A percentile compares a stretch with the other conserved stretches of the same genome.
Conservation (phyloP, 1,140 invertebrate species). For the Heliconius melpomene region DNA sequence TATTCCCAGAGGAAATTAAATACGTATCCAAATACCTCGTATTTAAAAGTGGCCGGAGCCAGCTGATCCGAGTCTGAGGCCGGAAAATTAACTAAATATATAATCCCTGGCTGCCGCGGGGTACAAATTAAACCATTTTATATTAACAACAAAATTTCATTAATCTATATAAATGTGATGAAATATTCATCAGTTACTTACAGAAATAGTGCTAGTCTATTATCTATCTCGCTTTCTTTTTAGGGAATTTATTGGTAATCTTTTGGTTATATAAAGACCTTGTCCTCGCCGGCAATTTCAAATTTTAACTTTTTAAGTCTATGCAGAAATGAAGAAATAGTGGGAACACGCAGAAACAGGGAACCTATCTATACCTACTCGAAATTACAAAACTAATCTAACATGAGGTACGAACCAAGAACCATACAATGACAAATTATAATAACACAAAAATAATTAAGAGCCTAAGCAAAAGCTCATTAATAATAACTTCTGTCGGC, state of each 20-base stretch:
- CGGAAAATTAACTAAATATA: conserved; percentile 4
- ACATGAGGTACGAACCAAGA: no score
- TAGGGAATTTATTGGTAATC: not conserved
- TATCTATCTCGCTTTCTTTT: not conserved
- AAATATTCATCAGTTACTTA: not conserved
- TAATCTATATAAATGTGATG: conserved; percentile 3
- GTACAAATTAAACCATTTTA: not conserved
- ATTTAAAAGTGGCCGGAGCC: not conserved
- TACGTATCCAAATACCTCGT: not conserved
- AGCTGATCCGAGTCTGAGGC: not conserved
- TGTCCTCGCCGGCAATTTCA: no score
- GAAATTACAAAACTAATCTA: no score
- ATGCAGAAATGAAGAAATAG: no score
- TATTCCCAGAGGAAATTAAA: conserved; percentile 8
- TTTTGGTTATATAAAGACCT: no score
- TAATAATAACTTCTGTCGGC: not conserved
- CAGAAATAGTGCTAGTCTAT: not conserved
- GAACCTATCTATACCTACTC: no score
- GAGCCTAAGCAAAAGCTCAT: not conserved
- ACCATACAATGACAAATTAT: not conserved
- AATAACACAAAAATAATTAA: not conserved
- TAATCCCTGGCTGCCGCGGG: not conserved
- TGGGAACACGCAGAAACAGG: no score
- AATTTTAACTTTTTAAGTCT: no score
- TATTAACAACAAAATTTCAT: not conserved